phyloP scores from a whole-genome alignment of 2,113 vertebrate genomes.

The Dissostichus mawsoni region DNA sequence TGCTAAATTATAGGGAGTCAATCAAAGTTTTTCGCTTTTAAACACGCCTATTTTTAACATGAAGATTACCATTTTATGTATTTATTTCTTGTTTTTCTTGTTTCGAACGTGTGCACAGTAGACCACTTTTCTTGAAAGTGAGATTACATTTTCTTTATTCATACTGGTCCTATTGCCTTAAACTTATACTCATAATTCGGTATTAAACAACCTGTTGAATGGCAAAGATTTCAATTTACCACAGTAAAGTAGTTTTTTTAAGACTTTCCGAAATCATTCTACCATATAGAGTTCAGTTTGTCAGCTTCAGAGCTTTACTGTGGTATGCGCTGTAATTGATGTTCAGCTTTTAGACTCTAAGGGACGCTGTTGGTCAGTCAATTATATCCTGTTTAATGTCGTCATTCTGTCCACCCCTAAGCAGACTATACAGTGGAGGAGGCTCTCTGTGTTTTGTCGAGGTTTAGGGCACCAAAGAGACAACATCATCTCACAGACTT shows the following conservation, averaged over 20 bases:
- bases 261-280: not conserved
- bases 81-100: not conserved
- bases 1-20: not conserved
- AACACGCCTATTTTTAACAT: not conserved
- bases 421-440: conserved; percentile 1
- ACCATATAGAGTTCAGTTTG: not conserved
- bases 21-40: not conserved
- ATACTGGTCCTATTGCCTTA: not conserved
- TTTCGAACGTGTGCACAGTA: not conserved
- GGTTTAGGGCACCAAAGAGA: not conserved
- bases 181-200: not conserved
- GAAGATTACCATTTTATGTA: rapidly evolving
- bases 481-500: not conserved
- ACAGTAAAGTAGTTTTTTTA: not conserved
- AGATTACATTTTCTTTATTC: not conserved
- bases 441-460: not conserved
- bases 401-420: conserved; percentile 5
- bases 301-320: not conserved
- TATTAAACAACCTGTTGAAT: not conserved
- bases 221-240: not conserved
- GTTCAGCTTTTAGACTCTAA: conserved; percentile 45
- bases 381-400: not conserved
- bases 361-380: conserved; percentile 56
- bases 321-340: not conserved
- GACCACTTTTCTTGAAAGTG: not conserved